phyloP scores from a whole-genome alignment of 1,140 invertebrate genomes.

The Drosophila orena region DNA sequence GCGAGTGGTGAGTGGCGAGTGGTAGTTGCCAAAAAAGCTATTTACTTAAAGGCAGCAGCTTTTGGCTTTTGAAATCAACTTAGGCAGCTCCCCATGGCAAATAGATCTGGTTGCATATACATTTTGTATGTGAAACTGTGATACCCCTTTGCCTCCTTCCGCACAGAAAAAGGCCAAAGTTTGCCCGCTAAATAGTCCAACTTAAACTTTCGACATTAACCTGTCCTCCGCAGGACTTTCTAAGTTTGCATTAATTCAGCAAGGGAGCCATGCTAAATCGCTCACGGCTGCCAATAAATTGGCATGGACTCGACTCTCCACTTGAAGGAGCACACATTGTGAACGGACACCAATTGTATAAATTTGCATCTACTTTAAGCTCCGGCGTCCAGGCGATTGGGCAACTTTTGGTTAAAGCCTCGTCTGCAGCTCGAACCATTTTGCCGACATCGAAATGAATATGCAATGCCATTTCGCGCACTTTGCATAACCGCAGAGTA shows the following conservation, averaged over 20 bases:
- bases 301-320: constrained; percentile 1
- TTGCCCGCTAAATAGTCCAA: constrained; percentile 1
- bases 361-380: constrained; percentile 63
- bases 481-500: constrained; percentile 63
- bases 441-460: constrained; percentile 68
- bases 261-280: constrained; percentile 1
- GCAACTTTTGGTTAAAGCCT: constrained; percentile 44
- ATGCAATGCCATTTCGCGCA: constrained; percentile 64
- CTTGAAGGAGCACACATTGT: constrained; percentile 26
- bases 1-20: neutral
- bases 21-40: constrained; percentile 1
- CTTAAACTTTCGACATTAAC: constrained; percentile 29
- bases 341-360: constrained; percentile 43
- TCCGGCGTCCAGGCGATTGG: constrained; percentile 32
- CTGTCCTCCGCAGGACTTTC: constrained; percentile 21
- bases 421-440: constrained; percentile 19
- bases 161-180: neutral
- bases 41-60: neutral
- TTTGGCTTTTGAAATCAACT: too few species aligned
- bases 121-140: too few species aligned
- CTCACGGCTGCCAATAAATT: constrained; percentile 32
- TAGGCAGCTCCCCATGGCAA: too few species aligned
- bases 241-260: constrained; percentile 17
- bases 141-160: neutral
- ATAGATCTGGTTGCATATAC: too few species aligned